These are phyloP conservation scores for Eumeta japonica DNA, from an alignment of 1,140 invertebrate species.

Conservation along the genomic window DNA sequence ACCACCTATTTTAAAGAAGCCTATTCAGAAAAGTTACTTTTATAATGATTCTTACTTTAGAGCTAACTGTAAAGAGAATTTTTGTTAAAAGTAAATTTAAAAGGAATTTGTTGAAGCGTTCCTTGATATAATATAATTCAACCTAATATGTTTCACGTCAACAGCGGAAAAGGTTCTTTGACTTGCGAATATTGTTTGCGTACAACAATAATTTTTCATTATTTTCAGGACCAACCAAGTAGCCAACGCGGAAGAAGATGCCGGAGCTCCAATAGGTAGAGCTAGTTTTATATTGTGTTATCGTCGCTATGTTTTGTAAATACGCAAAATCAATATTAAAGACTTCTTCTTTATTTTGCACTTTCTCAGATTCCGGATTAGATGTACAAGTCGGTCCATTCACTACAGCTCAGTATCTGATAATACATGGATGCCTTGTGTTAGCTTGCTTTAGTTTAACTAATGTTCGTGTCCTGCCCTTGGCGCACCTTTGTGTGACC, in stretches of 20 bases:
- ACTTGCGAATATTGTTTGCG: too few species aligned
- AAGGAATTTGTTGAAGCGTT: too few species aligned
- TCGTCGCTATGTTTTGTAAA: too few species aligned
- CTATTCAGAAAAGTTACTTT: too few species aligned
- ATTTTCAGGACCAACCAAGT: constrained; percentile 57
- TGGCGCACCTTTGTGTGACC: constrained; percentile 59
- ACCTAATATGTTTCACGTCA: too few species aligned
- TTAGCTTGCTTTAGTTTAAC: constrained; percentile 22
- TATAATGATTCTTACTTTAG: too few species aligned
- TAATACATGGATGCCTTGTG: constrained; percentile 33
- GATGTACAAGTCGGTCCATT: constrained; percentile 37
- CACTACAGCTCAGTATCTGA: constrained; percentile 38
- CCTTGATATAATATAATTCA: too few species aligned
- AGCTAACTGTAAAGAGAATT: too few species aligned
- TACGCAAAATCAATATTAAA: too few species aligned
- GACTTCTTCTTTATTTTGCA: constrained; percentile 66
- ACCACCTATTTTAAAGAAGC: too few species aligned
- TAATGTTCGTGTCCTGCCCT: constrained; percentile 56
- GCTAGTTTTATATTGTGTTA: constrained; percentile 8
- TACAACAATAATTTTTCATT: constrained; percentile 41
- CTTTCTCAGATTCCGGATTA: constrained; percentile 26
- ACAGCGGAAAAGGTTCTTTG: too few species aligned
- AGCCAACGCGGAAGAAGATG: constrained; percentile 37
- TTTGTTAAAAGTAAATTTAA: too few species aligned
- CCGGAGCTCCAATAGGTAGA: constrained; percentile 23